Conservation (phyloP, 2,797 vertebrate genomes). For the Toxotes lorentzi region DNA sequence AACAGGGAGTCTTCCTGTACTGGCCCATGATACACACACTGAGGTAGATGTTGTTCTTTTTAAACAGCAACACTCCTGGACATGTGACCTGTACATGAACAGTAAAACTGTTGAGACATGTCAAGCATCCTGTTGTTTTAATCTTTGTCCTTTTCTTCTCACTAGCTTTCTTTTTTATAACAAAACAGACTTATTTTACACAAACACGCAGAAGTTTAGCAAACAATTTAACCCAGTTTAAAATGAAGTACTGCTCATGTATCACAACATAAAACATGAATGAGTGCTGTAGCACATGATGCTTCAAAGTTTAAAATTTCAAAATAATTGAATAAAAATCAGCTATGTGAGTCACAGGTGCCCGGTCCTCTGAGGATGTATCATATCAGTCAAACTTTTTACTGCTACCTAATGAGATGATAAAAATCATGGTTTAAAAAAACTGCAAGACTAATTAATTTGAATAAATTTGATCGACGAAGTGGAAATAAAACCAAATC, state of each 20-base stretch:
- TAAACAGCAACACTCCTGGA: constrained; percentile 88
- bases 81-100: constrained; percentile 88
- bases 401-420: too few species aligned
- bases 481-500: too few species aligned
- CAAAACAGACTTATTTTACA: not conserved
- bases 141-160: too few species aligned
- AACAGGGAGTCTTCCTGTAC: constrained; percentile 87
- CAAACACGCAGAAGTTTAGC: not conserved
- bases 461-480: too few species aligned
- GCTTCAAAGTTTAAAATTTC: too few species aligned
- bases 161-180: not conserved
- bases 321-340: not conserved
- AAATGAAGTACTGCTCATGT: not conserved
- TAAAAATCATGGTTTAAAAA: not conserved
- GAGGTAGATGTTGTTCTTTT: constrained; percentile 89
- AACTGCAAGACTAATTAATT: too few species aligned
- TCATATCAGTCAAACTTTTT: not conserved
- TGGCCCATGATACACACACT: constrained; percentile 92
- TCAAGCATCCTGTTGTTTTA: not conserved
- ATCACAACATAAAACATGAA: not conserved
- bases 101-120: not conserved
- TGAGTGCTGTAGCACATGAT: too few species aligned
- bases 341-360: too few species aligned
- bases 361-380: not conserved
- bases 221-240: not conserved